phyloP scores from a whole-genome alignment of 2,113 vertebrate species.

The Megaceryle maxima region DNA sequence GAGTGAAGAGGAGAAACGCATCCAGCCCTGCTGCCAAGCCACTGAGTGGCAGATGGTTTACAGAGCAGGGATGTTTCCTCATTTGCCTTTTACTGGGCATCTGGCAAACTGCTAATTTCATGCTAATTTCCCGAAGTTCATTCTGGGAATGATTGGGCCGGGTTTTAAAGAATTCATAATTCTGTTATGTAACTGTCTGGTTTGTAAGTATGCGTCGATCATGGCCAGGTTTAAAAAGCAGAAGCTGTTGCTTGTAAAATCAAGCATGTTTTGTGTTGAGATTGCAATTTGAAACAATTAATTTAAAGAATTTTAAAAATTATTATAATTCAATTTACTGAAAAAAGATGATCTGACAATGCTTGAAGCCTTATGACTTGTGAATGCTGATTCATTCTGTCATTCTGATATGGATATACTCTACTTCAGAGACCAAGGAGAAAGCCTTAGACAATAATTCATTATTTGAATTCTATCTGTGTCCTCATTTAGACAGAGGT shows the following conservation, averaged over 20 bases:
- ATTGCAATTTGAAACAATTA: neutral
- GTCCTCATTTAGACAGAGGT: neutral
- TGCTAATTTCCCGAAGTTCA: neutral
- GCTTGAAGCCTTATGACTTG: neutral
- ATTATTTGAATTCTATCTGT: neutral
- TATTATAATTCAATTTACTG: neutral
- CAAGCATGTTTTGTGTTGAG: neutral
- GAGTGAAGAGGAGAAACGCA: neutral
- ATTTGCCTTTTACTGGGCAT: neutral
- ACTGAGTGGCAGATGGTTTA: neutral
- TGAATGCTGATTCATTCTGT: neutral
- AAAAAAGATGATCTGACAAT: neutral
- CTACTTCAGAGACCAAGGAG: neutral
- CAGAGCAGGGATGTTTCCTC: neutral
- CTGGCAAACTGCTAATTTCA: neutral
- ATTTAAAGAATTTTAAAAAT: neutral
- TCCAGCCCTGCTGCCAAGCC: neutral
- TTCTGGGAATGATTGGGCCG: neutral
- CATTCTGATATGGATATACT: neutral
- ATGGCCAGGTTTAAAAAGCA: neutral
- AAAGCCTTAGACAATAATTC: neutral
- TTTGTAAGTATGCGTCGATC: neutral
- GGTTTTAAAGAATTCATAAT: neutral
- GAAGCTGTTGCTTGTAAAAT: neutral
- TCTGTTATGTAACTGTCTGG: fast-evolving